A percentile compares a stretch with the other conserved stretches of the same genome.
Conservation (phyloP, 2,888 invertebrate species). For the Tigriopus californicus region DNA sequence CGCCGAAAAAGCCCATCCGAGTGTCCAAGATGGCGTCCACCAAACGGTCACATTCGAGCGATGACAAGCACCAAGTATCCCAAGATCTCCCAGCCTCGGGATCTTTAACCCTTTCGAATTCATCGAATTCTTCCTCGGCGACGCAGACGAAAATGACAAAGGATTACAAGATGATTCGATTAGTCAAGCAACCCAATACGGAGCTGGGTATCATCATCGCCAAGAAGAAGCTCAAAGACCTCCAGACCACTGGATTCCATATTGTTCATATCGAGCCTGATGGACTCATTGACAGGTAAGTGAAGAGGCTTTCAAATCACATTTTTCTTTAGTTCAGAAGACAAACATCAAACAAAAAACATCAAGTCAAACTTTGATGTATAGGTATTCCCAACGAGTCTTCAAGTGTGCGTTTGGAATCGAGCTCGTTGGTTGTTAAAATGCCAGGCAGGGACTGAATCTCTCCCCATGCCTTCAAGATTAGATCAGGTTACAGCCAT, state of each 20-base stretch:
- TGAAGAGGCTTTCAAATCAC: slow-evolving; percentile 19
- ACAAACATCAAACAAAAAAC: no score
- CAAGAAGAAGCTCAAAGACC: slow-evolving; percentile 35
- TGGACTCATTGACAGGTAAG: slow-evolving; percentile 46
- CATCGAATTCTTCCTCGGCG: not conserved
- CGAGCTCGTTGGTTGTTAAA: no score
- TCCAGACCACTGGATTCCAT: slow-evolving; percentile 40
- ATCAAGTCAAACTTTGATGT: no score
- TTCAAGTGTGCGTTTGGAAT: no score
- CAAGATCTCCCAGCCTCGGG: not conserved
- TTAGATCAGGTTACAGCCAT: no score
- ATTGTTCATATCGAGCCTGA: slow-evolving; percentile 49
- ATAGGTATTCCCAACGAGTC: no score
- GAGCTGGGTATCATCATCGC: slow-evolving; percentile 52
- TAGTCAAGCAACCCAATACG: slow-evolving; percentile 33
- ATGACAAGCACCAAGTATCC: not conserved
- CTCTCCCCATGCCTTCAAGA: no score
- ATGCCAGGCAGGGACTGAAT: no score
- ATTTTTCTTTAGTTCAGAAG: no score
- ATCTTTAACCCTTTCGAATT: no score
- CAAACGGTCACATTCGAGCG: not conserved
- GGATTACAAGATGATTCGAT: slow-evolving; percentile 11
- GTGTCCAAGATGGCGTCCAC: not conserved
- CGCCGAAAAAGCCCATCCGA: not conserved
- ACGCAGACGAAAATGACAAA: not conserved